These are phyloP conservation scores for Pangasius mekongensis DNA, from an alignment of 2,797 vertebrate genomes.

Conservation along the genomic window DNA sequence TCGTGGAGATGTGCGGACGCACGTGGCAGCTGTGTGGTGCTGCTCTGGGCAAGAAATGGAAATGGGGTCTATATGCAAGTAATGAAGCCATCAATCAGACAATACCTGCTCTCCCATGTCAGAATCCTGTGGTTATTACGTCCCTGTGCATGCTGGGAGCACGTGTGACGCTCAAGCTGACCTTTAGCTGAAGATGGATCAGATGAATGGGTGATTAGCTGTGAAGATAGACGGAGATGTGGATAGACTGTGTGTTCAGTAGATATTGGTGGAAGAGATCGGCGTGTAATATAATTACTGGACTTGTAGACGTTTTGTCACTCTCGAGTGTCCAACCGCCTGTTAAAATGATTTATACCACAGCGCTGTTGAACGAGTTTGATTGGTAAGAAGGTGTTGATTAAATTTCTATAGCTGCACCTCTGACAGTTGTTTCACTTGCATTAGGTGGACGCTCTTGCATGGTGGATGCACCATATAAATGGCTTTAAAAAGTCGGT, in stretches of 20 bases:
- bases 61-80: constrained; percentile 44
- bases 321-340: not conserved
- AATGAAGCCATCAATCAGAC: constrained; percentile 64
- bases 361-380: not conserved
- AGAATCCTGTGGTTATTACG: constrained; percentile 40
- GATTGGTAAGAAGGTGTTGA: not conserved
- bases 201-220: constrained; percentile 29
- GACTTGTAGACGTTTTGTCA: not conserved
- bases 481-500: not conserved
- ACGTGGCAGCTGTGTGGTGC: constrained; percentile 8
- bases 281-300: not conserved
- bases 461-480: not conserved
- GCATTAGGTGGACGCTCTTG: not conserved
- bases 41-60: not conserved
- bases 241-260: not conserved
- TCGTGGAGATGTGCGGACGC: not conserved
- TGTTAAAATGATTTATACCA: not conserved
- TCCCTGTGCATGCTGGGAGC: constrained; percentile 41
- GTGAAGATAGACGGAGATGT: constrained; percentile 20
- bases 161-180: constrained; percentile 46
- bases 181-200: constrained; percentile 20
- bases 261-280: not conserved
- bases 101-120: constrained; percentile 29
- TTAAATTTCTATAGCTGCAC: too few species aligned
- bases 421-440: not conserved